Evolutionary conservation across 92 coral and sea anemone species (phyloP).

Genomic region (Porites lobata): DNA sequence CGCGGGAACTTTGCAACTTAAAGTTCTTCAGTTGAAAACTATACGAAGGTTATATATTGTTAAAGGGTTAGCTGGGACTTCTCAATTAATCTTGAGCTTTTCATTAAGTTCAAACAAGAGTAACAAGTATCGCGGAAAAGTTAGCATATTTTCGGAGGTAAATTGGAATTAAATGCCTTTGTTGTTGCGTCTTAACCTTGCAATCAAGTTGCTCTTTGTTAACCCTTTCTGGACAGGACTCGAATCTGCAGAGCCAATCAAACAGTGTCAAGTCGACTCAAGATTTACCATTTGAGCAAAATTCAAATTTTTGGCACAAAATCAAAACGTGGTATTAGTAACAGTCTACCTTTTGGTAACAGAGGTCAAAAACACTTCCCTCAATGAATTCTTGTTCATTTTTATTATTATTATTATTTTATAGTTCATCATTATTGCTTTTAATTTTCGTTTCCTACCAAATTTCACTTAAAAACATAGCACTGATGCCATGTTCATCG

Average conservation of each 20-base stretch:
- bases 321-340: neutral
- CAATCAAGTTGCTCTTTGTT: neutral
- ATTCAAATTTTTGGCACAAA: neutral
- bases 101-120: slow-evolving; percentile 16
- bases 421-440: no score
- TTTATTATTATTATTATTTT: no score
- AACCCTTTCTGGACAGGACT: neutral
- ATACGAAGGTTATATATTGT: no score
- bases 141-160: neutral
- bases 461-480: no score
- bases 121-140: slow-evolving; percentile 8
- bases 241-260: neutral
- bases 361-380: no score
- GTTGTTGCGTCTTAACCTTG: slow-evolving; percentile 17
- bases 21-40: no score
- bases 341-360: no score
- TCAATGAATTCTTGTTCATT: no score
- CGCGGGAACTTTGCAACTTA: no score
- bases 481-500: no score
- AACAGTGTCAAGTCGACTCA: neutral
- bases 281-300: neutral
- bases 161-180: slow-evolving; percentile 13
- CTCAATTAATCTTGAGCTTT: neutral
- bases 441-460: no score
- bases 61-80: neutral